Evolutionary conservation across 1,140 invertebrate genomes (phyloP).

Genomic region (Drosophila parvula): DNA sequence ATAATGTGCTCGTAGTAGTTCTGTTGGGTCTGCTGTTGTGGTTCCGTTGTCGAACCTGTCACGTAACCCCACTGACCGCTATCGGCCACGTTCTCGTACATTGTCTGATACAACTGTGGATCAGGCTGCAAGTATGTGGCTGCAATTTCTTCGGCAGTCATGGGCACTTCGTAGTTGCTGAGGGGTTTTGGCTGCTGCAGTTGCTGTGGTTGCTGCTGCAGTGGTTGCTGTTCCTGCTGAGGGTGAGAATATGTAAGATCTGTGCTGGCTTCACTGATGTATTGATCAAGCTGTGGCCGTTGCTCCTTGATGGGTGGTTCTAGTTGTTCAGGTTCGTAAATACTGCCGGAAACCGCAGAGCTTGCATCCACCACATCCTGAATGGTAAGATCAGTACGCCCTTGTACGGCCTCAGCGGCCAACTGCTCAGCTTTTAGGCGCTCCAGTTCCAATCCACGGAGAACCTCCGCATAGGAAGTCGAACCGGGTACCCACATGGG

Average conservation of each 20-base stretch:
- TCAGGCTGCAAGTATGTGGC: slow-evolving; percentile 79
- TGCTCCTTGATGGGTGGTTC: slow-evolving; percentile 18
- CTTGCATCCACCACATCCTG: slow-evolving; percentile 73
- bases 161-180: slow-evolving; percentile 60
- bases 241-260: slow-evolving; percentile 41
- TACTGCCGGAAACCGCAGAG: slow-evolving; percentile 20
- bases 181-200: slow-evolving; percentile 23
- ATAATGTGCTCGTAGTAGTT: slow-evolving; percentile 80
- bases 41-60: slow-evolving; percentile 2
- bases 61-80: slow-evolving; percentile 79
- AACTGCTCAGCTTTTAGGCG: slow-evolving; percentile 63
- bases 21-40: slow-evolving; percentile 31
- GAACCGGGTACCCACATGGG: slow-evolving; percentile 90
- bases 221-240: slow-evolving; percentile 25
- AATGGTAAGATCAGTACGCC: slow-evolving; percentile 58
- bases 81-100: slow-evolving; percentile 80
- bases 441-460: slow-evolving; percentile 86
- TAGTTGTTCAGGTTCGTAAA: slow-evolving; percentile 30
- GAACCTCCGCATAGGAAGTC: slow-evolving; percentile 91
- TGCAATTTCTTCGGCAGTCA: slow-evolving; percentile 78
- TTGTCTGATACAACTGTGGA: slow-evolving; percentile 76
- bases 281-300: slow-evolving; percentile 37
- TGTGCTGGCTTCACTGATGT: slow-evolving; percentile 36
- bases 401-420: slow-evolving; percentile 42
- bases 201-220: slow-evolving; percentile 20